These are phyloP conservation scores for Acanthurus lineatus DNA, from an alignment of 2,797 vertebrate species.

Conservation along the genomic window DNA sequence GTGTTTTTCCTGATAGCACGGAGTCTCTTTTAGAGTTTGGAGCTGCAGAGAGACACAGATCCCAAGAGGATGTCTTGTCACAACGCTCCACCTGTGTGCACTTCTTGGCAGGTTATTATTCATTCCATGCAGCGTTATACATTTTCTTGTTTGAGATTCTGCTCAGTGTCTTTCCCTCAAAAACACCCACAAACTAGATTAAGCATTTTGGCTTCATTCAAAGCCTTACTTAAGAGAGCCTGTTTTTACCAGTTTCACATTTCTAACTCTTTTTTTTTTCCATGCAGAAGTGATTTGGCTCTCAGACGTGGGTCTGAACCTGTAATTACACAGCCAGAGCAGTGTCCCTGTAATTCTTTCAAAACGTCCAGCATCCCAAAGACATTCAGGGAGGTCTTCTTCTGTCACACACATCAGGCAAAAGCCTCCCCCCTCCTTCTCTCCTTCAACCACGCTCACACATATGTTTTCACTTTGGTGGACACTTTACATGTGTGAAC, in stretches of 20 bases:
- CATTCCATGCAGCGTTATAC: slow-evolving; percentile 10
- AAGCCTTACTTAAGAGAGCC: slow-evolving; percentile 58
- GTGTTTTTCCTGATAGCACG: slow-evolving; percentile 51
- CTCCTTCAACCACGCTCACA: slow-evolving; percentile 26
- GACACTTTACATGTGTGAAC: slow-evolving; percentile 43
- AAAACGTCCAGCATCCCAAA: slow-evolving; percentile 53
- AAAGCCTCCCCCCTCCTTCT: not conserved
- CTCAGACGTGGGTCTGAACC: slow-evolving; percentile 65
- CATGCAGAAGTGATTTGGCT: slow-evolving; percentile 71
- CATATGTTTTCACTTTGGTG: slow-evolving; percentile 47
- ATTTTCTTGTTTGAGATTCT: slow-evolving; percentile 23
- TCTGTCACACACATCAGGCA: slow-evolving; percentile 54
- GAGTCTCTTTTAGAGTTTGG: not conserved
- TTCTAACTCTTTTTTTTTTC: slow-evolving; percentile 53
- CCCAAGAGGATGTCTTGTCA: not conserved
- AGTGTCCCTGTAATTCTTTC: slow-evolving; percentile 73
- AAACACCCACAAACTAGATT: slow-evolving; percentile 51
- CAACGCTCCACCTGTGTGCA: not conserved
- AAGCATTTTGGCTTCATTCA: slow-evolving; percentile 52
- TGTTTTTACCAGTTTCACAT: slow-evolving; percentile 61
- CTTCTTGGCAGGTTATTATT: not conserved
- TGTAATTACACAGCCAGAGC: slow-evolving; percentile 75
- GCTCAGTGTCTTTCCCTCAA: slow-evolving; percentile 29
- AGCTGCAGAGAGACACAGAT: slow-evolving; percentile 4
- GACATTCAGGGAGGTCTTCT: slow-evolving; percentile 72